These are phyloP conservation scores for Acanthisitta chloris DNA, from an alignment of 2,113 vertebrate species.

Conservation along the genomic window DNA sequence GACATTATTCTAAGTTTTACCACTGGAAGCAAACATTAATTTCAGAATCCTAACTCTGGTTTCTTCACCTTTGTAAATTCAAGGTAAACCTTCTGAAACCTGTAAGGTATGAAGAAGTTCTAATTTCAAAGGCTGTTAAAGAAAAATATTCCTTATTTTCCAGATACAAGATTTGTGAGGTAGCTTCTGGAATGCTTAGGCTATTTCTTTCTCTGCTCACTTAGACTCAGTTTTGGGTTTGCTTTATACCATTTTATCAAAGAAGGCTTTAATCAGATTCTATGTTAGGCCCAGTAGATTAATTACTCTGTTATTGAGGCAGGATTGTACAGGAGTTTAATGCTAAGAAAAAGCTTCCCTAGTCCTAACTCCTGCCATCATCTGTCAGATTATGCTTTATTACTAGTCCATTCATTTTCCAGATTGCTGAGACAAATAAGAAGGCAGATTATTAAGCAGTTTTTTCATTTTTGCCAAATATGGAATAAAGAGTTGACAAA, in stretches of 20 bases:
- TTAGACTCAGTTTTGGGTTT: constrained; percentile 1
- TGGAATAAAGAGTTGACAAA: not conserved
- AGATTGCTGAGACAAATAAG: not conserved
- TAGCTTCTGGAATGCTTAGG: not conserved
- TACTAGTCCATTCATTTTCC: constrained; percentile 44
- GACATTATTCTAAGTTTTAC: not conserved
- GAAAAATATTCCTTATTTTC: not conserved
- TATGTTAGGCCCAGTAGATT: constrained; percentile 29
- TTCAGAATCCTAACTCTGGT: not conserved
- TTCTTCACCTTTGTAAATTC: not conserved
- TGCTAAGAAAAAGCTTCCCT: constrained; percentile 28
- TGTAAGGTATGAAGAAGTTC: not conserved
- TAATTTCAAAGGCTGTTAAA: not conserved
- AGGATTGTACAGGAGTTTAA: constrained; percentile 39
- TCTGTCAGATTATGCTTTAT: constrained; percentile 56
- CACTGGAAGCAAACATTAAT: not conserved
- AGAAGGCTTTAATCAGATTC: constrained; percentile 61
- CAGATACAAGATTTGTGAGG: not conserved
- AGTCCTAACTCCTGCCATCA: constrained; percentile 28
- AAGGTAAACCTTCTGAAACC: not conserved
- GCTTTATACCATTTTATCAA: constrained; percentile 15
- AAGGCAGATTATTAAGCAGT: not conserved
- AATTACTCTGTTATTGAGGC: constrained; percentile 52
- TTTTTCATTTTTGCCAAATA: not conserved
- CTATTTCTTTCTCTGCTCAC: not conserved